Conservation (phyloP, 53 echinoderm and acorn worm species). For the Astropecten irregularis region DNA sequence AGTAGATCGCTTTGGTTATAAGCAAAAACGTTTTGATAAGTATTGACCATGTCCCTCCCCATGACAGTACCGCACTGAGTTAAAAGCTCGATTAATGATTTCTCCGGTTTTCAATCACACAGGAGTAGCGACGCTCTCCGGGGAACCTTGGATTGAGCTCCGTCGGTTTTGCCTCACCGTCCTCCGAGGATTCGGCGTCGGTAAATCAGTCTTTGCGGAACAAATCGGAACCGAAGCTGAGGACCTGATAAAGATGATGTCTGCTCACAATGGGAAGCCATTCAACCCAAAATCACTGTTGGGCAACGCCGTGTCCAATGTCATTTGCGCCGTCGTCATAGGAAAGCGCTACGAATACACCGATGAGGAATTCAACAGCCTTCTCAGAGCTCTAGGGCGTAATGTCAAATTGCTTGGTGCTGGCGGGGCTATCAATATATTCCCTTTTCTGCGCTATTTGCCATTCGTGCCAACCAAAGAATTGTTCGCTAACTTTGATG, state of each 20-base stretch:
- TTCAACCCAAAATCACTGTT: constrained; percentile 1
- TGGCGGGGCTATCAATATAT: background rate
- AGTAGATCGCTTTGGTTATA: no score
- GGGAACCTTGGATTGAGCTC: background rate
- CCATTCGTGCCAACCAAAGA: background rate
- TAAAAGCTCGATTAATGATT: constrained; percentile 4
- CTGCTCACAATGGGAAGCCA: constrained; percentile 13
- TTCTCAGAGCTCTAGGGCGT: background rate
- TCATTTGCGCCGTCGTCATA: constrained; percentile 42
- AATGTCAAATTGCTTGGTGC: background rate
- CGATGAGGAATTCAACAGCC: background rate
- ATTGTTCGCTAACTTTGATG: background rate
- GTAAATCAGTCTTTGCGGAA: no score
- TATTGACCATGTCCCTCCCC: no score
- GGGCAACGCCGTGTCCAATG: constrained; percentile 37
- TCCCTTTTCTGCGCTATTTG: background rate
- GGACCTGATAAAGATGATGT: constrained; percentile 15
- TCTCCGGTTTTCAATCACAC: background rate
- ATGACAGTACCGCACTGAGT: constrained; percentile 50
- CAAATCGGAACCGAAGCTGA: background rate
- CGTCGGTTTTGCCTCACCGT: background rate
- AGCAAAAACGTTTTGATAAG: no score
- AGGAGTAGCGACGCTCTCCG: background rate
- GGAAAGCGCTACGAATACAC: constrained; percentile 35
- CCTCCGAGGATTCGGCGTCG: background rate